These are phyloP conservation scores for Drosophila albomicans DNA, from an alignment of 1,140 invertebrate species.

Conservation along the genomic window DNA sequence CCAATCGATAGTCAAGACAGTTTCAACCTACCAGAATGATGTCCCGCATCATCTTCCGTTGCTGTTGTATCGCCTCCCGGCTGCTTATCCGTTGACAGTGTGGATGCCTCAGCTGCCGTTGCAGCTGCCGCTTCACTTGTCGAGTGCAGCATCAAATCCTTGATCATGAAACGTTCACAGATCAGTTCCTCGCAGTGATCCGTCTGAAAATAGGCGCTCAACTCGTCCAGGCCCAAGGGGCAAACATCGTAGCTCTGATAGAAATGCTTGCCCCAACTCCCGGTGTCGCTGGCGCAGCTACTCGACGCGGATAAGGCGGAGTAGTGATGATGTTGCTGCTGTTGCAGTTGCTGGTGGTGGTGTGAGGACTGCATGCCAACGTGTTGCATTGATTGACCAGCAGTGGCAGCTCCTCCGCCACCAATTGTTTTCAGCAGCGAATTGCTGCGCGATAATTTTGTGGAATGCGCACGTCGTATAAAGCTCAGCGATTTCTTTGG, in stretches of 20 bases:
- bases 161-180: conserved; percentile 80
- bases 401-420: conserved; percentile 14
- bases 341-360: conserved; percentile 75
- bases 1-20: too few species aligned
- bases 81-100: conserved; percentile 24
- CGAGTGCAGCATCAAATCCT: conserved; percentile 62
- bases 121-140: conserved; percentile 21
- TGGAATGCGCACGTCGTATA: conserved; percentile 89
- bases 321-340: conserved; percentile 78
- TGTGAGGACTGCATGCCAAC: conserved; percentile 49
- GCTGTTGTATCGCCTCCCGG: conserved; percentile 5
- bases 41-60: conserved; percentile 82
- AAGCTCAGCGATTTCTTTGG: conserved; percentile 87
- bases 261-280: conserved; percentile 85
- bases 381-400: conserved; percentile 54
- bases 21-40: conserved; percentile 76
- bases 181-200: conserved; percentile 80
- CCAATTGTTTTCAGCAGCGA: conserved; percentile 86
- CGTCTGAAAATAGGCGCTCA: conserved; percentile 78
- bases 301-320: conserved; percentile 38
- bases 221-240: conserved; percentile 71
- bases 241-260: conserved; percentile 77
- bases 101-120: conserved; percentile 10
- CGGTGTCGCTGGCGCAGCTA: conserved; percentile 85
- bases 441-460: conserved; percentile 89